Conservation (phyloP, 2,888 invertebrate species). For the Syrphus vitripennis region DNA sequence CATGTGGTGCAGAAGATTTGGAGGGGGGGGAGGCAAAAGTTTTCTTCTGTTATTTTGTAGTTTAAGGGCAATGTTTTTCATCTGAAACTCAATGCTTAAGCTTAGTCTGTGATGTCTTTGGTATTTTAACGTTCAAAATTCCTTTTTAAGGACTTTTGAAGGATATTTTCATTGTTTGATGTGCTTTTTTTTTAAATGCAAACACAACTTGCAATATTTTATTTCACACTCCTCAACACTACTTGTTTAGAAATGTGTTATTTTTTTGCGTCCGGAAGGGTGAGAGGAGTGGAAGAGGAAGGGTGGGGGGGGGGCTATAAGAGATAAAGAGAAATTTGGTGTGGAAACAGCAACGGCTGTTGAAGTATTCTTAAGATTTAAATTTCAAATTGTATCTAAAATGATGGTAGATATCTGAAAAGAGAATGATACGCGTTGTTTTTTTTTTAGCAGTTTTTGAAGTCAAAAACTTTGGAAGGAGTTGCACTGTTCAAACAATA, state of each 20-base stretch:
- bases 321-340: background rate
- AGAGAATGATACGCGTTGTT: background rate
- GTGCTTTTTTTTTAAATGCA: slow-evolving; percentile 49
- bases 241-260: background rate
- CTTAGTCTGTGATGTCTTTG: slow-evolving; percentile 7
- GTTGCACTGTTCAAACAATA: background rate
- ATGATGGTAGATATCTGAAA: background rate
- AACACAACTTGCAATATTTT: slow-evolving; percentile 55
- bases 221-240: slow-evolving; percentile 54
- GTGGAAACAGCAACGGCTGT: background rate
- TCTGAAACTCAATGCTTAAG: background rate
- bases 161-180: slow-evolving; percentile 48
- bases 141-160: slow-evolving; percentile 63
- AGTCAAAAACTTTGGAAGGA: background rate
- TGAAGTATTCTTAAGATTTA: background rate
- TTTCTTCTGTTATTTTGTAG: background rate
- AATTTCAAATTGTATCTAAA: slow-evolving; percentile 6
- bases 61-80: background rate
- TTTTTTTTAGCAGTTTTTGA: background rate
- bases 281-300: no score
- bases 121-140: slow-evolving; percentile 33
- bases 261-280: background rate
- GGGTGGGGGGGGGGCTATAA: background rate
- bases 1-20: background rate
- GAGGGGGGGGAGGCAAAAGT: slow-evolving; percentile 3